phyloP scores from a whole-genome alignment of 2,113 vertebrate species.

The Megaleporinus macrocephalus region DNA sequence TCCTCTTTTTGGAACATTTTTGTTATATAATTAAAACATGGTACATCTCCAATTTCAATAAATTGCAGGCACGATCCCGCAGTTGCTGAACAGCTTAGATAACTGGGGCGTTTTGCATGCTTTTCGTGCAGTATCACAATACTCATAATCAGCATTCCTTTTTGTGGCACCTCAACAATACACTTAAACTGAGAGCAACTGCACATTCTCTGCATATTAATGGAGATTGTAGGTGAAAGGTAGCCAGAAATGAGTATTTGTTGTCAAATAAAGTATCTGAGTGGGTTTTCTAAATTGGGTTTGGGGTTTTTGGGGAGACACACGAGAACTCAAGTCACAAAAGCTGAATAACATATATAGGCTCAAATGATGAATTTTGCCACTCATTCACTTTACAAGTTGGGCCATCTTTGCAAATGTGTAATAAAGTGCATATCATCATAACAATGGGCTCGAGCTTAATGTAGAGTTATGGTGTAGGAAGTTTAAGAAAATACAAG shows the following conservation, averaged over 20 bases:
- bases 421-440: conserved; percentile 70
- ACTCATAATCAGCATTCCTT: neutral
- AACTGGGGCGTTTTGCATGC: conserved; percentile 28
- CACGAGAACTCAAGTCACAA: conserved; percentile 4
- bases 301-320: conserved; percentile 7
- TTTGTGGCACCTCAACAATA: conserved; percentile 25
- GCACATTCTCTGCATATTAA: neutral
- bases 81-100: conserved; percentile 21
- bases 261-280: conserved; percentile 24
- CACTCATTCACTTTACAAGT: conserved; percentile 42
- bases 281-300: too few relatives aligned
- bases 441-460: conserved; percentile 68
- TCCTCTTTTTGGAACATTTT: conserved; percentile 23
- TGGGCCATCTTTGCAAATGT: conserved; percentile 47
- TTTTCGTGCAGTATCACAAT: conserved; percentile 26
- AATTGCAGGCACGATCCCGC: conserved; percentile 17
- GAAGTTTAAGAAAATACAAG: conserved; percentile 58
- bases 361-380: conserved; percentile 20
- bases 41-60: conserved; percentile 15
- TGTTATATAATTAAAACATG: neutral
- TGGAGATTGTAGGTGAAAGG: conserved; percentile 19
- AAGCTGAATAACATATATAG: conserved; percentile 30
- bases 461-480: conserved; percentile 54
- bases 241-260: conserved; percentile 7
- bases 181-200: neutral